Evolutionary conservation across 2,888 invertebrate species (phyloP), one percentile per base, ranked within the genome.

Genomic region (Sipunculus nudus): DNA sequence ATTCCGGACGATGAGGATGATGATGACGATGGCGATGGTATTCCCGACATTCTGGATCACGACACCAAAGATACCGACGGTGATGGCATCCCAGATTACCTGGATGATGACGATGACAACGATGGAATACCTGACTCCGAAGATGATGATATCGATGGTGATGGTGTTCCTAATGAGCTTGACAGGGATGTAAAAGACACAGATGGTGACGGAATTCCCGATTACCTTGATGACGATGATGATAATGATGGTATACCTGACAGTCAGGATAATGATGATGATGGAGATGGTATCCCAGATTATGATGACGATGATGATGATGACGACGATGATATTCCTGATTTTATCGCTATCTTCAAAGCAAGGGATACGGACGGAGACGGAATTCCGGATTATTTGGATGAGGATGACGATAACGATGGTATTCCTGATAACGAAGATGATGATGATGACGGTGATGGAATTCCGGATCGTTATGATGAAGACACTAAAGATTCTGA

Each of bases 191-290:
- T n/a, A 16, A 61, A 71, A 28, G 70, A 70, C 35, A 70, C 75
- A 66, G 77, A 78, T 66, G 77, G 77, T 13, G 81, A 82, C 66
- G 79, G 80, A 26, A 70, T 71, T 29, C 68, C 69, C 25, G 70
- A 70, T 50, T 55, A 66, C 48, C 67, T 67, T 23, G 72, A 74
- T 55, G 66, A 72, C 21, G 61, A 63, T 45, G 59, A 57, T 52
- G 68, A 66, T 48, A 61, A 63, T 21, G 61, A 53, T 67, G 64
- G 69, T 29, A 67, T 78, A 35, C 75, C 76, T 19, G 77, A 78
- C 53, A 26, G 68, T 31, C n/a, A 49, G 1, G 78, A 81, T 43
- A 48, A 69, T 16, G 77, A 79, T 64, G 70, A 63, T 53, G 76
- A 79, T 63, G 70, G 65, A 5, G 75, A 79, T 66, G 76, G 78